Base-by-base conservation (phyloP, 2,888 invertebrate species). In the Amphipoea lucens region DNA sequence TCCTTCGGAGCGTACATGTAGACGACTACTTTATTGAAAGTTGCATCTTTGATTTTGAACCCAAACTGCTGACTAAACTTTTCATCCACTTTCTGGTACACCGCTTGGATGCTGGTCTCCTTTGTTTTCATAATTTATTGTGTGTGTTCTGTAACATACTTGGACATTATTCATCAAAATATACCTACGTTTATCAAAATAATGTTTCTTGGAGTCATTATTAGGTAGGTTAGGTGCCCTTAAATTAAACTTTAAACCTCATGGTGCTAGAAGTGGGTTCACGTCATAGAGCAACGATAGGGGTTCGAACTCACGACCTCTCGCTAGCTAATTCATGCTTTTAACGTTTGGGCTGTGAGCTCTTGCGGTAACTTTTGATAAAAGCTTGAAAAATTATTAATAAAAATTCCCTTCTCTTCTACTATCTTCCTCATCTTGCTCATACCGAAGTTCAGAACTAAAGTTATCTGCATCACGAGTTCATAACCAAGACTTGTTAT, bases 1-100 rank as follows among this genome's bases (percentile, higher is more conserved):
- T 99, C 98, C 62, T 97, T 97, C 0, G 98, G 98, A 70, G 95
- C 93, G 90, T 98, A 97, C 93, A 98, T 94, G 88, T 98, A 97
- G 66, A 92, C 89, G 0, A 97, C 95, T 45, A 98, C 93, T 79
- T 95, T 96, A 2, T 93, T 89, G 76, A 97, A 94, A 12, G 95
- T 91, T 0, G 90, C 83, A 54, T 96, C 94, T 71, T 87, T 87
- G 1, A 94, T 80, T 36, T 88, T 85, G 82, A 95, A 96, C 0
- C 94, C 95, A 80, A 96, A 96, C 79, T 96, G 96, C 51, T 94
- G 90, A 12, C 82, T 72, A 77, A 94, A 94, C 83, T 94, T 95
- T 5, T 81, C 75, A 74, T 94, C 89, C 0, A 90, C 20, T 0
- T 62, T 79, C 23, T 88, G 79, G 60, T 78, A 91, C 0, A 91